These are phyloP conservation scores for Barnardius zonarius DNA, from an alignment of 2,113 vertebrate genomes.

Conservation along the genomic window DNA sequence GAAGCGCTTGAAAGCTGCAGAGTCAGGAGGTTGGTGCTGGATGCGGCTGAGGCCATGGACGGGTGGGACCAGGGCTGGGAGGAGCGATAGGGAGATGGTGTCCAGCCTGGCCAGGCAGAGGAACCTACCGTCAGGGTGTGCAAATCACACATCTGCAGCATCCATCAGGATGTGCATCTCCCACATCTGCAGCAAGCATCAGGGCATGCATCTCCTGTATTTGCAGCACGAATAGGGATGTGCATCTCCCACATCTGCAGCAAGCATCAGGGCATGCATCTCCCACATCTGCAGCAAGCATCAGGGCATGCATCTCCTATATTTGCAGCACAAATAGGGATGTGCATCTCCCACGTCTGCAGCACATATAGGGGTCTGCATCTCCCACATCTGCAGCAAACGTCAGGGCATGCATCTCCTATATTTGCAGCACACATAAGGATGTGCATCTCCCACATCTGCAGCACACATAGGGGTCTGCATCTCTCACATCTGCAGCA, in stretches of 20 bases:
- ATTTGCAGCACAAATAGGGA: too few relatives aligned
- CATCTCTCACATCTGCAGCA: too few relatives aligned
- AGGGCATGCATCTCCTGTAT: rapidly evolving
- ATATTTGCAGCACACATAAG: too few relatives aligned
- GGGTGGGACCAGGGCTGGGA: neutral
- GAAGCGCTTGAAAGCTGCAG: neutral
- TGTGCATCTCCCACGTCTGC: too few relatives aligned
- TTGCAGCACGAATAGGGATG: too few relatives aligned
- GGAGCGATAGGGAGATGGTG: neutral
- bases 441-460: neutral
- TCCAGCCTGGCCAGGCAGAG: neutral
- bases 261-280: rapidly evolving
- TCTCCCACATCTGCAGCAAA: too few relatives aligned
- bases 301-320: rapidly evolving
- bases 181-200: neutral
- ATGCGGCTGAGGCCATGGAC: rapidly evolving
- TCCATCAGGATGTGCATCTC: neutral
- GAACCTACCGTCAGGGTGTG: rapidly evolving
- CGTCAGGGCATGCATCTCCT: too few relatives aligned
- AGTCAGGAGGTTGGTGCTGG: neutral
- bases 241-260: too few relatives aligned
- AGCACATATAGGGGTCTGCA: too few relatives aligned
- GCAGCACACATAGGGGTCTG: too few relatives aligned
- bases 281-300: rapidly evolving
- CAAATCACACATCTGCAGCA: neutral